phyloP scores from a whole-genome alignment of 2,797 vertebrate genomes.

The Argya squamiceps region DNA sequence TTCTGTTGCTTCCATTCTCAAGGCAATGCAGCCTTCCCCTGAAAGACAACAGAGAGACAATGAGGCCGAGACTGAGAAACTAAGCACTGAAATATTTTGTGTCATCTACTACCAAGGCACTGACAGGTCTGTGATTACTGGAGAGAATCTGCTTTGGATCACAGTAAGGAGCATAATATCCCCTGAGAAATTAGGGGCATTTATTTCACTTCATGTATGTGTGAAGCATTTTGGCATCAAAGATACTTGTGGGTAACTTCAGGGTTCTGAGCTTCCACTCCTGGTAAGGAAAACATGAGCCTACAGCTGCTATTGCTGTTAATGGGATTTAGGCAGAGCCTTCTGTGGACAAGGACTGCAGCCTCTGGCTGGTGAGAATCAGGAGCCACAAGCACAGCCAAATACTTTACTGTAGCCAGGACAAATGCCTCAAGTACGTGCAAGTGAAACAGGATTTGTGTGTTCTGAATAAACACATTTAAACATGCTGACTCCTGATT shows the following conservation, averaged over 20 bases:
- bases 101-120: not conserved
- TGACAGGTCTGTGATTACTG: not conserved
- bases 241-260: not conserved
- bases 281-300: not conserved
- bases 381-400: not conserved
- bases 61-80: not conserved
- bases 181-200: not conserved
- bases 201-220: not conserved
- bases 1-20: conserved; percentile 84
- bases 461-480: not conserved
- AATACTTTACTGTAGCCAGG: not conserved
- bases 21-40: conserved; percentile 94
- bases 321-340: not conserved
- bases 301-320: not conserved
- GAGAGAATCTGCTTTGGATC: not conserved
- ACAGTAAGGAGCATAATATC: not conserved
- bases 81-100: not conserved
- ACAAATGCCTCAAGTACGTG: not conserved
- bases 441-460: not conserved
- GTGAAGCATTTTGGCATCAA: not conserved
- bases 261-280: not conserved
- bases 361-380: not conserved
- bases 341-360: not conserved
- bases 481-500: not conserved
- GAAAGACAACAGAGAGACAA: not conserved